Evolutionary conservation across 2,888 invertebrate genomes (phyloP), one percentile per base, ranked within the genome.

Genomic region (Pristionchus mayeri): DNA sequence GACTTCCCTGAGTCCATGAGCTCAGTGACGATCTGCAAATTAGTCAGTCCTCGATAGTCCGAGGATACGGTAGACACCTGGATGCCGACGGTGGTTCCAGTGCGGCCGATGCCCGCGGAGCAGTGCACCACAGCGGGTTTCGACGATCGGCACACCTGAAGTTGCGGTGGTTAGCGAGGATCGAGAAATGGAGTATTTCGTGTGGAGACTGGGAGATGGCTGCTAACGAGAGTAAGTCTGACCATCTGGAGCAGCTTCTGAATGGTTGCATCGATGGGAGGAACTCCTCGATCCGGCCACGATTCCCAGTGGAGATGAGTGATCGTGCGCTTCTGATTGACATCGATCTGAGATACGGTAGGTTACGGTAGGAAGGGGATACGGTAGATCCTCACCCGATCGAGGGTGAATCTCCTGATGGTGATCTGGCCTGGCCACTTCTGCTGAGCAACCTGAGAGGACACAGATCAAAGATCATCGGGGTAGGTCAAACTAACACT

Each of bases 241-340:
- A 78, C 76, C 76, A 78, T 78, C 27, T 78, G 50, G 21, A 78
- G 76, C 18, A 78, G 76, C 30, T 50, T 78, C 50, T 78, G 50
- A 48, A 78, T 78, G 30, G 76, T 50, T 18, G 30, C n/a, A 30
- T 78, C 76, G 30, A 78, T 52, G 27, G 76, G 76, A 24, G 76
- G 76, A 18, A 48, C 48, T 27, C 80, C 80, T 57, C 80, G 37
- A 40, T 80, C 80, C 3, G 80, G 80, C 80, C 80, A 80, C 34
- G 80, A 80, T 18, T 80, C 80, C 80, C 80, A 80, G 30, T 80
- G 80, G 21, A 80, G 37, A 50, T 80, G 80, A 37, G 57, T 80
- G 37, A 80, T 80, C 57, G 54, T 57, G 7, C 80, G 37, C 80
- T 80, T 57, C 80, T 80, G 54, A 21, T 40, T 30, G 0, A 57